A percentile compares a stretch with the other conserved stretches of the same genome.
Conservation (phyloP, 2,797 vertebrate species). For the Rhinella marina region DNA sequence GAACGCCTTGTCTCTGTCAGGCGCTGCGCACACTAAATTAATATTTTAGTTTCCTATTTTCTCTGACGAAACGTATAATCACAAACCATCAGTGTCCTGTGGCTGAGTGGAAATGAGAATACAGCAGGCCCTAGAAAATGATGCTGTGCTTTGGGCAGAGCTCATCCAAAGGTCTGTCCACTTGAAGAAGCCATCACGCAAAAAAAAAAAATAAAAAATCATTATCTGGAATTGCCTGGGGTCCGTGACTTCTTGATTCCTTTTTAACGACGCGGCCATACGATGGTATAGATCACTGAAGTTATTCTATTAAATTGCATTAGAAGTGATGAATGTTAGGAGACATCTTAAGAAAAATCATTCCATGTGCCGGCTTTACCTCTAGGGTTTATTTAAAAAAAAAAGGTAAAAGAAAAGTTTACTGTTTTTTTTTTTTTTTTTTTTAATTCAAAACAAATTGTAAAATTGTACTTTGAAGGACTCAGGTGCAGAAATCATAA, state of each 20-base stretch:
- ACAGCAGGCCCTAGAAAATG: slow-evolving; percentile 53
- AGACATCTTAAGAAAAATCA: slow-evolving; percentile 28
- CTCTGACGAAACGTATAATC: slow-evolving; percentile 68
- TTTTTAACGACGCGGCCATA: slow-evolving; percentile 50
- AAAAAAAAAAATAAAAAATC: slow-evolving; percentile 51
- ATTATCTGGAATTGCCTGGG: slow-evolving; percentile 51
- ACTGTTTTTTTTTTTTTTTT: neutral
- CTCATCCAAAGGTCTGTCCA: slow-evolving; percentile 43
- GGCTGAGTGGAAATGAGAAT: slow-evolving; percentile 64
- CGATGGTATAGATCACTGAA: slow-evolving; percentile 42
- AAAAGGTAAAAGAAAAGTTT: neutral
- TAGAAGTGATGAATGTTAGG: slow-evolving; percentile 51
- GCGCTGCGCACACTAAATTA: slow-evolving; percentile 70
- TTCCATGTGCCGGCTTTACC: slow-evolving; percentile 25
- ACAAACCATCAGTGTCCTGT: slow-evolving; percentile 66
- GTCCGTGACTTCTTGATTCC: slow-evolving; percentile 51
- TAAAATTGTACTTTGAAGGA: neutral
- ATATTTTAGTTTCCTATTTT: slow-evolving; percentile 76
- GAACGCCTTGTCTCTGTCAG: slow-evolving; percentile 67
- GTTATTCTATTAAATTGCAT: slow-evolving; percentile 55
- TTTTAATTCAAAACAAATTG: neutral
- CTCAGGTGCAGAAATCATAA: neutral
- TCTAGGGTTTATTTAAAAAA: slow-evolving; percentile 2
- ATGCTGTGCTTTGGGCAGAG: slow-evolving; percentile 65
- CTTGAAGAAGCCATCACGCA: slow-evolving; percentile 43